Evolutionary conservation across 92 coral and sea anemone genomes (phyloP).

Genomic region (Anthopleura xanthogrammica): DNA sequence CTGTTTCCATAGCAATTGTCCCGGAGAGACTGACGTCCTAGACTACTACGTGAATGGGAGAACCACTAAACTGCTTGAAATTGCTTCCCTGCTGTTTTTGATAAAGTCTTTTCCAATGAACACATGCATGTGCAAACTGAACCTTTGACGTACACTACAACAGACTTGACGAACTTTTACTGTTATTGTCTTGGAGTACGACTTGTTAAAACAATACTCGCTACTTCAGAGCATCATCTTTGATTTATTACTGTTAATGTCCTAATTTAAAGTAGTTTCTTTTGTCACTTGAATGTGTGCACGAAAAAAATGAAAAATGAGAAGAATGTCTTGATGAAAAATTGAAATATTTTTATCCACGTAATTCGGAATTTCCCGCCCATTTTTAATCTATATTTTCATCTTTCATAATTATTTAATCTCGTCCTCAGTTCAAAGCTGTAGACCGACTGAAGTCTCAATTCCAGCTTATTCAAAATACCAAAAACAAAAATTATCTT

Average conservation of each 20-base stretch:
- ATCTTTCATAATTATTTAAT: background rate
- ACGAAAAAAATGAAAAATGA: background rate
- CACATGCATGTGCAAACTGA: no score
- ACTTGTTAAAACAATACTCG: no score
- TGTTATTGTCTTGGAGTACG: no score
- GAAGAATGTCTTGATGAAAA: background rate
- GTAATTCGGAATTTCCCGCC: background rate
- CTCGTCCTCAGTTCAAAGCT: background rate
- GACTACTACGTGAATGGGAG: background rate
- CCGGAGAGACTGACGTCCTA: background rate
- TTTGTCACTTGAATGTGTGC: no score
- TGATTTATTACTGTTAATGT: no score
- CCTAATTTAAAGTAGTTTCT: no score
- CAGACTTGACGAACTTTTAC: no score
- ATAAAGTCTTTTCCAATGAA: background rate
- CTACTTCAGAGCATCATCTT: no score
- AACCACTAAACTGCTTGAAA: background rate
- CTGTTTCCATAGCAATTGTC: no score
- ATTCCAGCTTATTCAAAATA: background rate
- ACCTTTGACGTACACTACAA: no score
- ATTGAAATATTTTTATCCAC: background rate
- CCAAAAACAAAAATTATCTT: background rate
- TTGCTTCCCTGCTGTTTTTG: background rate
- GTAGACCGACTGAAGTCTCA: background rate
- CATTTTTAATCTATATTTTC: slow-evolving; percentile 4